Percentiles rank a stretch among this genome's conserved stretches.
Conservation (phyloP, 2,888 invertebrate species). For the Drosophila eohydei region DNA sequence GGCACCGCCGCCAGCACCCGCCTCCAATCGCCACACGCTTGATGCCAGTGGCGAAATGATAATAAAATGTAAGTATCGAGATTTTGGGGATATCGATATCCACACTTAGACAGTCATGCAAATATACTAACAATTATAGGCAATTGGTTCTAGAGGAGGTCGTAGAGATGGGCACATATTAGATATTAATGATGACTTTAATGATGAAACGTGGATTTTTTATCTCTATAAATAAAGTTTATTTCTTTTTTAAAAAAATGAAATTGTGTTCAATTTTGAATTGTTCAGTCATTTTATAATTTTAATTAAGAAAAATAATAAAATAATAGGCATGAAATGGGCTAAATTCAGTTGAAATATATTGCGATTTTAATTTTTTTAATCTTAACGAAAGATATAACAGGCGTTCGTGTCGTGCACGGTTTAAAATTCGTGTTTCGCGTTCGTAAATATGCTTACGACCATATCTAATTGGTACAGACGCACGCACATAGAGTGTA, state of each 20-base stretch:
- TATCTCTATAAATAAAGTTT: background rate
- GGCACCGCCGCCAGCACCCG: conserved; percentile 69
- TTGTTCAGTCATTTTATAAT: no score
- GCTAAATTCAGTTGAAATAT: no score
- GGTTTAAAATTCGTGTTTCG: background rate
- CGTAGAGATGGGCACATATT: conserved; percentile 14
- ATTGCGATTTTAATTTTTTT: no score
- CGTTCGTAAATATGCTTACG: background rate
- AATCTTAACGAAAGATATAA: background rate
- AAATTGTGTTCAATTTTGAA: no score
- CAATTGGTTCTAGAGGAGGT: conserved; percentile 23
- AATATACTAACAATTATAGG: conserved; percentile 29
- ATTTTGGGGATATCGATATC: conserved; percentile 52
- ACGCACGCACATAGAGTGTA: conserved; percentile 16
- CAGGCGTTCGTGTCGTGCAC: background rate
- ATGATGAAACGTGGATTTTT: background rate
- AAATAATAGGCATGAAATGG: no score
- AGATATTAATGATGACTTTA: background rate
- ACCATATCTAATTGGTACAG: conserved; percentile 34
- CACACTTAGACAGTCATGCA: conserved; percentile 3
- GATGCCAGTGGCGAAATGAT: conserved; percentile 64
- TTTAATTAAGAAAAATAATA: no score
- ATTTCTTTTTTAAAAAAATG: no score
- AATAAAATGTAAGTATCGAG: conserved; percentile 73
- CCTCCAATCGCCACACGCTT: conserved; percentile 42